Base-by-base conservation (phyloP, 2,888 invertebrate genomes). In the Patella pellucida region DNA sequence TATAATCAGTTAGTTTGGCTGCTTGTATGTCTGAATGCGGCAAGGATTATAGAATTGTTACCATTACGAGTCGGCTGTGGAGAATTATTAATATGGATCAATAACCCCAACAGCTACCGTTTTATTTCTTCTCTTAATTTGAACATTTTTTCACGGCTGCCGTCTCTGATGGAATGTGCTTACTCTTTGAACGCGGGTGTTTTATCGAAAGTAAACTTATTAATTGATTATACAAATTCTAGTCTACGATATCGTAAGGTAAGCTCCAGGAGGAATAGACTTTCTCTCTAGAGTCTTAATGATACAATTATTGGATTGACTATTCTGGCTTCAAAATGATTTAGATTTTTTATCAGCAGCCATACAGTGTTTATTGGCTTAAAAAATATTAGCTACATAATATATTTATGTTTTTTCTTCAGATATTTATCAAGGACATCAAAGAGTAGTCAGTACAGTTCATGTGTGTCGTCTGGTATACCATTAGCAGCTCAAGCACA, bases 41-140 rank as follows among this genome's bases (percentile, higher is more conserved):
- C 62, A 19, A 62, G 62, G 62, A 62, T 62, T 62, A 62, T 62
- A 62, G 62, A 62, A 62, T 62, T 62, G 62, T 62, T 62, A 62
- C 19, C 62, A 19, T 23, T 62, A 62, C 62, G 62, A 62, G 19
- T 62, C 62, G 62, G 62, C 62, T 23, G n/a, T 62, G 62, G 23
- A 62, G 62, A 62, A 62, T 23, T 62, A 62, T 62, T 62, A 62
- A 62, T 62, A 62, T 62, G 62, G 62, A 62, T 62, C 62, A 62
- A 62, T 62, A 62, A 62, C 19, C 62, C 19, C 19, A 23, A 19
- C 62, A 62, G 19, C 62, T 23, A 62, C 19, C 62, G 62, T 62
- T 62, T 62, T 62, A 62, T 62, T 23, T 62, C 62, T 62, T 62
- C 23, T 62, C 62, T 23, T 23, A 62, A 62, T 62, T 62, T 62